phyloP scores from a whole-genome alignment of 2,113 vertebrate genomes.

The Parotia lawesii region DNA sequence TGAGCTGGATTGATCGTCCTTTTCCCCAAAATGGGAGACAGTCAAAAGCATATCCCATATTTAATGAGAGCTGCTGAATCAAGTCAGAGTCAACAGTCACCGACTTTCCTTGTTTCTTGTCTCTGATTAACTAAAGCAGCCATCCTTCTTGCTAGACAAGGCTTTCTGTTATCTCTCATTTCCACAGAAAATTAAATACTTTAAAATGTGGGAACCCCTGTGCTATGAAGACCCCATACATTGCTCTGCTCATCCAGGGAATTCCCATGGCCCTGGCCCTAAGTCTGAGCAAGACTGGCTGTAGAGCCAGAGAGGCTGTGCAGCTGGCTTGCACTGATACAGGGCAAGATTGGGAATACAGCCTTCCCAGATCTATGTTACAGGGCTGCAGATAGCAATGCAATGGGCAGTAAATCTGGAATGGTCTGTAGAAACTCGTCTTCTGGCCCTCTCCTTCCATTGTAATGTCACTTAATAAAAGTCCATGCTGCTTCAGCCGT shows the following conservation, averaged over 20 bases:
- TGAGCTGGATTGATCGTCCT: neutral
- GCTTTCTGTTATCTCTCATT: neutral
- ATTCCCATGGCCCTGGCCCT: too few species aligned
- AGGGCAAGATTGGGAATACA: neutral
- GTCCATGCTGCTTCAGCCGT: neutral
- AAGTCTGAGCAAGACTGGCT: neutral
- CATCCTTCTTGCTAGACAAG: neutral
- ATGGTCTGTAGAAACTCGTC: neutral
- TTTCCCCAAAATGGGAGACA: accelerated
- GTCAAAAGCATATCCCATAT: neutral
- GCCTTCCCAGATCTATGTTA: neutral
- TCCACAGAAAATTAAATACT: neutral
- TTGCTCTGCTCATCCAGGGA: neutral
- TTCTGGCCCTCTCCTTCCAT: neutral
- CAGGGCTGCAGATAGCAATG: neutral
- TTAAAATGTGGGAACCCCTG: neutral
- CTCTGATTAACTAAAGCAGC: neutral
- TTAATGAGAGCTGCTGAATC: neutral
- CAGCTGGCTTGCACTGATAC: too few species aligned
- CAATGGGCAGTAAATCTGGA: neutral
- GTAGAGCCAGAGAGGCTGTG: neutral
- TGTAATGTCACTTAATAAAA: neutral
- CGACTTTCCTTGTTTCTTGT: neutral
- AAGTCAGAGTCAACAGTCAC: neutral
- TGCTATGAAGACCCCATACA: neutral